Evolutionary conservation across 2,888 invertebrate species (phyloP), one percentile per base, ranked within the genome.

Genomic region (Dusona sp.): DNA sequence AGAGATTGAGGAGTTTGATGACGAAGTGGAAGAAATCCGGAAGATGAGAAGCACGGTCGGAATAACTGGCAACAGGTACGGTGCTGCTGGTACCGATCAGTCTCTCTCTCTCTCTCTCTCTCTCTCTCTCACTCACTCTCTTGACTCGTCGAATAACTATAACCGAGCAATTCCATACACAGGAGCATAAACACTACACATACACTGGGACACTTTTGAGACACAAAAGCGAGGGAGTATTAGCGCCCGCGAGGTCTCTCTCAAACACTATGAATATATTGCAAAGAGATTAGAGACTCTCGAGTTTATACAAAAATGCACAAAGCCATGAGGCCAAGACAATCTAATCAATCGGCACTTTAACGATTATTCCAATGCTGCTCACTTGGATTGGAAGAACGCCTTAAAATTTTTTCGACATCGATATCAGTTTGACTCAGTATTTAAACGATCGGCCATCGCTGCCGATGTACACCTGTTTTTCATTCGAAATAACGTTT

Each of bases 1-100:
- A 3, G 25, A 45, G 16, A 42, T 22, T 22, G 13, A 70, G 22
- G 13, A 68, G 22, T 16, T 54, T 3, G 36, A n/a, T 13, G 33
- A 42, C 3, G 54, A 22, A 8, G 48, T 64, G 42, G 33, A 54
- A 74, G 22, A 36, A 48, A 70, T 33, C 67, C 29, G 67, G 29
- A 74, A 65, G 45, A 79, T 7, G 36, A 29, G 67, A 51, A 42
- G 11, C 45, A 38, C 68, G 73, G 22, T 77, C 72, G 64, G 25
- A 77, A 61, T 16, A 77, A 83, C 79, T 86, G 78, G 82, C 90
- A 88, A 90, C 90, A 90, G 90, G 89, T 89, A 90, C 90, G 89
- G 87, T 84, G 85, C 89, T 82, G 86, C 89, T 90, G 89, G 90
- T 90, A 90, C 90, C 89, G 89, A 87, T 90, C 89, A 88, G 83